These are phyloP conservation scores for Mythimna impura DNA, from an alignment of 2,888 invertebrate genomes.

Conservation along the genomic window DNA sequence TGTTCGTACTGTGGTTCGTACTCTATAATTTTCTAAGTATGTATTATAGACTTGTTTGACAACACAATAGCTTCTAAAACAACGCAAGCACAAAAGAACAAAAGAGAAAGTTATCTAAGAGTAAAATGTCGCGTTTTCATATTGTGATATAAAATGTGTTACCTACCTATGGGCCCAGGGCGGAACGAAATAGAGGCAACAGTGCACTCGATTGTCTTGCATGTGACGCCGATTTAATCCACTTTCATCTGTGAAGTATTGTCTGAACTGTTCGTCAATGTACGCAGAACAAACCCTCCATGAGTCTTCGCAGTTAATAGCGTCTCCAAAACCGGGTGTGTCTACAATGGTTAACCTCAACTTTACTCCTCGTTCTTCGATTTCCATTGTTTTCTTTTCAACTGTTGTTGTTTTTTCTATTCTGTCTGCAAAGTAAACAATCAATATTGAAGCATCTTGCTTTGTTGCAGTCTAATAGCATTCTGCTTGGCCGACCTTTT, in stretches of 20 bases:
- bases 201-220: constrained; percentile 98
- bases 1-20: constrained; percentile 49
- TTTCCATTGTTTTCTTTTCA: constrained; percentile 97
- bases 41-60: constrained; percentile 48
- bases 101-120: constrained; percentile 55
- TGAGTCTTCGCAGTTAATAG: constrained; percentile 97
- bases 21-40: constrained; percentile 46
- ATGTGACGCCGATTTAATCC: constrained; percentile 98
- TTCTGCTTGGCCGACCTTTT: neutral
- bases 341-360: constrained; percentile 97
- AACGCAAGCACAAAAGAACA: constrained; percentile 59
- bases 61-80: constrained; percentile 56
- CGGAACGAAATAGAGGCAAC: constrained; percentile 98
- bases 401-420: constrained; percentile 93
- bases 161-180: constrained; percentile 99
- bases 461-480: neutral
- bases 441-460: constrained; percentile 1
- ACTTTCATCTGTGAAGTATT: constrained; percentile 97
- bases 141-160: constrained; percentile 65
- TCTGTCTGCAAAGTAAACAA: constrained; percentile 85
- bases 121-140: constrained; percentile 37
- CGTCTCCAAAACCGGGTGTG: constrained; percentile 98
- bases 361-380: constrained; percentile 98
- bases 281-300: constrained; percentile 98
- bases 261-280: constrained; percentile 97